These are phyloP conservation scores for Dolichotis patagonum DNA, from an alignment of 2,113 vertebrate species.

Conservation along the genomic window DNA sequence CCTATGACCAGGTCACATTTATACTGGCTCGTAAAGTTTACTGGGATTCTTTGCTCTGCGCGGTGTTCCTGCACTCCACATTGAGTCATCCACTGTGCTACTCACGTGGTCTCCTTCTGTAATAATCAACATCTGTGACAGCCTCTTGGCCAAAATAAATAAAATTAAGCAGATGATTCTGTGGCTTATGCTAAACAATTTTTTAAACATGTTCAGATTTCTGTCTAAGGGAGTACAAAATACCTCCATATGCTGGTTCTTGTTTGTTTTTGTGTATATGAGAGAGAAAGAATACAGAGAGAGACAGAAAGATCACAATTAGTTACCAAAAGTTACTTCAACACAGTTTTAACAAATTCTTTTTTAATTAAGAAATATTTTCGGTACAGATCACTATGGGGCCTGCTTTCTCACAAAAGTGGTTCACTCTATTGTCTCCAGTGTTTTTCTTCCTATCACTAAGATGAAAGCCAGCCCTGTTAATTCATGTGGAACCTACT, in stretches of 20 bases:
- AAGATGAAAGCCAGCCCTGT: not conserved
- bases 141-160: slow-evolving; percentile 83
- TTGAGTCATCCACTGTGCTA: not conserved
- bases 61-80: too few species aligned
- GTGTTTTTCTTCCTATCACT: not conserved
- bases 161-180: slow-evolving; percentile 81
- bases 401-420: not conserved
- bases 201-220: slow-evolving; percentile 82
- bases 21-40: slow-evolving; percentile 27
- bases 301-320: not conserved
- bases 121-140: slow-evolving; percentile 85
- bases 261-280: slow-evolving; percentile 20
- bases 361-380: slow-evolving; percentile 32
- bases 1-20: slow-evolving; percentile 26
- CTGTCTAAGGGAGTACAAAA: slow-evolving; percentile 68
- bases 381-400: not conserved
- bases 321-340: not conserved
- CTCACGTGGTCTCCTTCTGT: slow-evolving; percentile 71
- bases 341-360: not conserved
- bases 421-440: not conserved
- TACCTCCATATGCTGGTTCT: slow-evolving; percentile 53
- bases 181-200: slow-evolving; percentile 79
- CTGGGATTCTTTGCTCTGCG: not conserved
- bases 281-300: not conserved
- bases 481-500: not conserved